These are phyloP conservation scores for Zaprionus nigranus DNA, from an alignment of 1,140 invertebrate genomes.

Conservation along the genomic window DNA sequence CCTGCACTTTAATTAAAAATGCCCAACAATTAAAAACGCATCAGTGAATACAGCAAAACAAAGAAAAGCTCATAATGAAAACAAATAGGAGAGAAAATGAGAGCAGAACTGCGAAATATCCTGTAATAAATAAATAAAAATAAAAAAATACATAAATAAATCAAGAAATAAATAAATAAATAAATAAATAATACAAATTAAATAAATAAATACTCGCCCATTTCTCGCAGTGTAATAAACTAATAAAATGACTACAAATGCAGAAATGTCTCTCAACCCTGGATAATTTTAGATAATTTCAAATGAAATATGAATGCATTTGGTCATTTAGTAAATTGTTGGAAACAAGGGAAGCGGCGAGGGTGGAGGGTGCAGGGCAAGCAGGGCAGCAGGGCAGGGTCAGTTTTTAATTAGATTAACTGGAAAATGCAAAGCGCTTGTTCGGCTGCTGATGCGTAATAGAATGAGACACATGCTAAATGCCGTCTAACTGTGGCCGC, in stretches of 20 bases:
- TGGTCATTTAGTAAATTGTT: slow-evolving; percentile 12
- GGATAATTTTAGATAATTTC: slow-evolving; percentile 6
- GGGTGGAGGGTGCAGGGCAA: slow-evolving; percentile 16
- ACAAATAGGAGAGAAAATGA: neutral
- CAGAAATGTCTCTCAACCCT: neutral
- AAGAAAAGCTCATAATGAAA: slow-evolving; percentile 1
- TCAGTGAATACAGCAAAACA: slow-evolving; percentile 33
- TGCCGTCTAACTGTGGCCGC: neutral
- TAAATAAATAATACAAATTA: too few relatives aligned
- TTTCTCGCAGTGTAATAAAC: slow-evolving; percentile 1
- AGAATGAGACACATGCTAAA: neutral
- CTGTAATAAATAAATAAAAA: slow-evolving; percentile 2
- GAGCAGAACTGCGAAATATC: neutral
- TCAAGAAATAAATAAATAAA: too few relatives aligned
- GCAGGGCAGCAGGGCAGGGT: slow-evolving; percentile 23
- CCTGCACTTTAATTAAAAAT: slow-evolving; percentile 64
- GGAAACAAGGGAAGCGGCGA: slow-evolving; percentile 19
- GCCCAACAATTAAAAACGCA: slow-evolving; percentile 72
- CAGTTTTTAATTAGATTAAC: slow-evolving; percentile 62
- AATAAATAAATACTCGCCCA: neutral
- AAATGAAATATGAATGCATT: slow-evolving; percentile 38
- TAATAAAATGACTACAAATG: too few relatives aligned
- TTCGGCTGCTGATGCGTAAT: slow-evolving; percentile 1
- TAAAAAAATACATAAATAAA: too few relatives aligned
- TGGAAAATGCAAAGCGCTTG: slow-evolving; percentile 16